Evolutionary conservation across 2,113 vertebrate genomes (phyloP).

Genomic region (Plecturocebus donacophilus): DNA sequence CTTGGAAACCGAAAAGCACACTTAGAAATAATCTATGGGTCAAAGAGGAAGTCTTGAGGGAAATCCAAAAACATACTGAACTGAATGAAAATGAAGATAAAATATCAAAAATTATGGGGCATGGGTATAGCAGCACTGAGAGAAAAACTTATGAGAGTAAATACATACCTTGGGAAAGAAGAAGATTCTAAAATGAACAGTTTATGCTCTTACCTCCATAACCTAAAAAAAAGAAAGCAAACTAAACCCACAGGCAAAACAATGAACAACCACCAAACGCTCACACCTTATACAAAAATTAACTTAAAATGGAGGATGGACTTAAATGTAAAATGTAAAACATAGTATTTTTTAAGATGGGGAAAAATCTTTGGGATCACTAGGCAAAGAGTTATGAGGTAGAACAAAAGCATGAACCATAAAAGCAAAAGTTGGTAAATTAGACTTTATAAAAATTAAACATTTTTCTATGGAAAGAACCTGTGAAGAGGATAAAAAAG

Average conservation of each 20-base stretch:
- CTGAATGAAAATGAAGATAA: background rate
- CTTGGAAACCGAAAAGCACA: background rate
- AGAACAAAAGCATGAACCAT: background rate
- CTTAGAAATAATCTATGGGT: background rate
- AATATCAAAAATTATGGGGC: background rate
- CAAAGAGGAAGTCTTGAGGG: background rate
- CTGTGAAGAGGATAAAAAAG: background rate
- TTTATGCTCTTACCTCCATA: background rate
- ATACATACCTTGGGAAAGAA: background rate
- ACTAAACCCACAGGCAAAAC: background rate
- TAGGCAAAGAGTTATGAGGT: background rate
- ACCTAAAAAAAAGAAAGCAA: background rate
- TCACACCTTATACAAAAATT: background rate
- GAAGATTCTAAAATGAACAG: background rate
- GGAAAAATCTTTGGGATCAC: background rate
- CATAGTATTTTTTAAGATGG: background rate
- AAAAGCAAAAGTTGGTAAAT: background rate
- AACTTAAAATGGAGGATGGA: background rate
- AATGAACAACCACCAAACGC: background rate
- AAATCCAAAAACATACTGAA: background rate
- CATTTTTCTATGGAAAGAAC: background rate
- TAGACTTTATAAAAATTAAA: background rate
- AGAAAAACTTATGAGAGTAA: background rate
- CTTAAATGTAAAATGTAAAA: background rate
- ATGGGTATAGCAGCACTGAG: no score